phyloP scores from a whole-genome alignment of 2,113 vertebrate genomes.

The Clupea harengus region DNA sequence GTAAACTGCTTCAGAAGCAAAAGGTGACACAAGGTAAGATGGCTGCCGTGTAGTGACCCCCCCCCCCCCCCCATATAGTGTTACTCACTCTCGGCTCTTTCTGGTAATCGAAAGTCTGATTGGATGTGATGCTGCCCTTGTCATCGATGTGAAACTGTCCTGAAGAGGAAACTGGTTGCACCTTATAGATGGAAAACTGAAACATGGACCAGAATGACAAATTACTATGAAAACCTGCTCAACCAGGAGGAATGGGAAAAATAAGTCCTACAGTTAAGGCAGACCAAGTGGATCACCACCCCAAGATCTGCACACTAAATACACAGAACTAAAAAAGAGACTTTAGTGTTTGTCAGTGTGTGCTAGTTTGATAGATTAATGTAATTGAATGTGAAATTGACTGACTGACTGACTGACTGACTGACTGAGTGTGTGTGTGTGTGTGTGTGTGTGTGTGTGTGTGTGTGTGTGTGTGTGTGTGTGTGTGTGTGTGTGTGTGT shows the following conservation, averaged over 20 bases:
- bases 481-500: background rate
- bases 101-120: conserved; percentile 33
- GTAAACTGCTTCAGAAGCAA: conserved; percentile 27
- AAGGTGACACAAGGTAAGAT: background rate
- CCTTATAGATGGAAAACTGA: conserved; percentile 33
- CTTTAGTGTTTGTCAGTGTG: too few relatives aligned
- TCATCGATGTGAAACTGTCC: conserved; percentile 28
- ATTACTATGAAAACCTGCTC: background rate
- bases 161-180: conserved; percentile 18
- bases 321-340: too few relatives aligned
- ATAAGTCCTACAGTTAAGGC: too few relatives aligned
- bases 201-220: background rate
- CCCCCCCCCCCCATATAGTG: background rate
- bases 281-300: too few relatives aligned
- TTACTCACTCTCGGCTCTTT: conserved; percentile 22
- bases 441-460: background rate
- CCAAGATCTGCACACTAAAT: too few relatives aligned
- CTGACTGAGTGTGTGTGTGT: background rate
- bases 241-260: background rate
- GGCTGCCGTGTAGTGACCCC: background rate
- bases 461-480: background rate
- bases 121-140: conserved; percentile 26
- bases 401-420: background rate
- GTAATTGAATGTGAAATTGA: too few relatives aligned
- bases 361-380: too few relatives aligned